These are phyloP conservation scores for Sander vitreus DNA, from an alignment of 2,113 vertebrate genomes.

Conservation along the genomic window DNA sequence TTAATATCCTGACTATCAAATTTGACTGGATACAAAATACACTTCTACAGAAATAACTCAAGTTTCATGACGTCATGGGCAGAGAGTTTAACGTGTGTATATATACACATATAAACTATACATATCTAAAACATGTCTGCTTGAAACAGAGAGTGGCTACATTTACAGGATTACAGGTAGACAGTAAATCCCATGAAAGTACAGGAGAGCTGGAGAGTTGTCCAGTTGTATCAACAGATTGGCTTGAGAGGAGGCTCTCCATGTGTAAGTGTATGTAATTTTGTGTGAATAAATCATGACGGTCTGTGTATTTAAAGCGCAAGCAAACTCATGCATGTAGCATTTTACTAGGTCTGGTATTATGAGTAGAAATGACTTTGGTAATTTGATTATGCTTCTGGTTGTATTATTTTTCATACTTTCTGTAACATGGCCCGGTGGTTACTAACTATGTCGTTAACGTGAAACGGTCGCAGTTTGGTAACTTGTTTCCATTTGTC, in stretches of 20 bases:
- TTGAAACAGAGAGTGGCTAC: no score
- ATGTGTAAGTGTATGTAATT: conserved; percentile 16
- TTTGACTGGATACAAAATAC: no score
- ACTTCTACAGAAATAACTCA: no score
- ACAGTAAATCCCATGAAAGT: not conserved
- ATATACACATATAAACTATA: no score
- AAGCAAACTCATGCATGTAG: not conserved
- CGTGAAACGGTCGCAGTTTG: no score
- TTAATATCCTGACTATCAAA: no score
- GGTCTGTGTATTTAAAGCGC: not conserved
- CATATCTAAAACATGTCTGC: not conserved
- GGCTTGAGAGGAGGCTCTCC: not conserved
- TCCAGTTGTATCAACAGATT: not conserved
- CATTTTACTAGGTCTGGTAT: not conserved
- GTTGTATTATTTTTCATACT: not conserved
- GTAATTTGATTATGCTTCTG: not conserved
- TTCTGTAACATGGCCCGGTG: not conserved
- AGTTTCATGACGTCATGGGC: no score
- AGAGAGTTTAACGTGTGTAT: no score
- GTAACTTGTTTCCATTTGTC: no score
- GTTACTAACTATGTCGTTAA: no score
- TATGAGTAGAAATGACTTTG: not conserved
- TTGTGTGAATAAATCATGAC: conserved; percentile 22
- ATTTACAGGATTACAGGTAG: no score
- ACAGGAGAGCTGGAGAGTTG: not conserved